phyloP scores from a whole-genome alignment of 1,140 invertebrate genomes.

The Arion vulgaris region DNA sequence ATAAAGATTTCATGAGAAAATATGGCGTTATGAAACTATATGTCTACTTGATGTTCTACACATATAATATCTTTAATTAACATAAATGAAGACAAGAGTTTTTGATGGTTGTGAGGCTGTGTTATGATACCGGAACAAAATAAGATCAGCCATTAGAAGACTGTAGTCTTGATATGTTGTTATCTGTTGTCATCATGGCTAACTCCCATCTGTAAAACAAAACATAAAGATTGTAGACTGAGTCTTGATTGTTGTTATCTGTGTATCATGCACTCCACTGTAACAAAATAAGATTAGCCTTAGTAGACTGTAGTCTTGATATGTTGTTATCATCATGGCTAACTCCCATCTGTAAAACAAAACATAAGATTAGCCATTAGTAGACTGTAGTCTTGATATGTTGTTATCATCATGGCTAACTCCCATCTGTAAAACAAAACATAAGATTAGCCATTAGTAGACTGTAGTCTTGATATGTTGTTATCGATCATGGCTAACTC shows the following conservation, averaged over 20 bases:
- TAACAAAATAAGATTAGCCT: slow-evolving; percentile 51
- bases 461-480: slow-evolving; percentile 57
- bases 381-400: slow-evolving; percentile 58
- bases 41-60: too few relatives aligned
- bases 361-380: slow-evolving; percentile 53
- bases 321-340: slow-evolving; percentile 71
- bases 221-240: too few relatives aligned
- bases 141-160: slow-evolving; percentile 54
- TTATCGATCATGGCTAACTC: slow-evolving; percentile 74
- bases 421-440: slow-evolving; percentile 75
- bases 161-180: slow-evolving; percentile 58
- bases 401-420: slow-evolving; percentile 72
- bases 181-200: slow-evolving; percentile 73
- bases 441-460: slow-evolving; percentile 54
- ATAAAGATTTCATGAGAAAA: too few relatives aligned
- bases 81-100: too few relatives aligned
- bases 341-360: slow-evolving; percentile 75
- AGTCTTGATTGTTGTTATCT: too few relatives aligned
- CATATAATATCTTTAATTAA: too few relatives aligned
- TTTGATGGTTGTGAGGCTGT: too few relatives aligned
- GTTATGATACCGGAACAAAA: too few relatives aligned
- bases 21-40: too few relatives aligned
- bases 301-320: slow-evolving; percentile 55
- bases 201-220: slow-evolving; percentile 72
- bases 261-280: too few relatives aligned